Base-by-base conservation (phyloP, 2,797 vertebrate species). In the Anableps anableps region DNA sequence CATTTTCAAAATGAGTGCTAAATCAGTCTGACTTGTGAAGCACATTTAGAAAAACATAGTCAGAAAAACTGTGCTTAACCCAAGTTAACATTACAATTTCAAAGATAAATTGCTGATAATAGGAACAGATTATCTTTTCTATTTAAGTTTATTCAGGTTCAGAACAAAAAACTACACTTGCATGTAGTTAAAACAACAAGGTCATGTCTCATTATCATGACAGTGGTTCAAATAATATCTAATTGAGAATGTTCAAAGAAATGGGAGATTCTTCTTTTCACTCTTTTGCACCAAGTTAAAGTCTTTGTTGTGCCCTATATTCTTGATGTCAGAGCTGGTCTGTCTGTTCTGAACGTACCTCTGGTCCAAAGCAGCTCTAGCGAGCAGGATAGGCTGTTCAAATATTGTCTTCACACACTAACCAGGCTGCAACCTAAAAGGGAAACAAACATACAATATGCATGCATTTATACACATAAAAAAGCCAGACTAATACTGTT, bases 321-420 rank as follows among this genome's bases (percentile, higher is more conserved):
- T 91, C 83, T 87, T 75, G 86, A 86, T 79, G 78, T 72, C 8
- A 72, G 75, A 80, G 78, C 78, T 78, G 82, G 82, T 78, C 80
- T 51, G 16, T 88, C 26, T 48, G 82, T 77, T 78, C 71, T 84
- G 74, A 70, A 94, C 92, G 4, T 95, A 96, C 96, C 95, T 90
- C 91, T 90, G 91, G 89, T 92, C 88, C 88, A 86, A 90, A 81
- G 84, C 85, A 91, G 89, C 87, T 88, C 86, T 81, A 81, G 81
- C 76, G 66, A 86, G 91, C 85, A 80, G 87, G 84, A 75, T 80
- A 78, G 88, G 84, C 86, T 85, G 88, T 91, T 95, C 91, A 91
- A 89, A 91, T 48, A 81, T 88, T 83, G 84, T 87, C 89, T 78
- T 82, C 83, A 81, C 74, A 79, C 66, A 51, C 75, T 81, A 50